Evolutionary conservation across 2,113 vertebrate species (phyloP), one percentile per base, ranked within the genome.

Genomic region (Propithecus coquereli): DNA sequence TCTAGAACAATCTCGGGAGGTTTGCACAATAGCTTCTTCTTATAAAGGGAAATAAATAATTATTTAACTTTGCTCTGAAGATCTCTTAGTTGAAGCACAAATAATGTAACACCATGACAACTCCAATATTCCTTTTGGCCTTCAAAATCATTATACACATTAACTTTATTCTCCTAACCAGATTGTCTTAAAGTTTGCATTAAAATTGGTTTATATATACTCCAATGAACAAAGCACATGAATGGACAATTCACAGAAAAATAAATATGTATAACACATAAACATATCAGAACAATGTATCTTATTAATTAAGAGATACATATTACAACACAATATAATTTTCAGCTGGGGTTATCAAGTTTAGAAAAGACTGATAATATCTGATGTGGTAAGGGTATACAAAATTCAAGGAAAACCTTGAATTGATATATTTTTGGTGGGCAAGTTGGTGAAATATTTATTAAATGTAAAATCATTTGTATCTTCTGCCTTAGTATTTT

Each of bases 341-440:
- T 87, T 76, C 37, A 70, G 84, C 32, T 79, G 4, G 27, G n/a
- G 66, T 65, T 92, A 89, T 27, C n/a, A 88, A 84, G 32, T 57
- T 94, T 85, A 68, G n/a, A 94, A 88, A 73, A 61, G 47, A 86
- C 54, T 79, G 30, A 50, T 77, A 92, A 73, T 50, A 92, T 85
- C n/a, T 92, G 54, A 65, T 65, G 16, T 59, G 13, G 32, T 88
- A 87, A 76, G 74, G 17, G 88, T 92, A 40, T 57, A 37, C 88
- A 92, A 92, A 77, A 77, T 57, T 63, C 61, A 63, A 32, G 34
- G 27, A 63, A 83, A 83, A 82, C 63, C 18, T 43, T 3, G 13
- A 85, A 57, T 40, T 86, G 18, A 61, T 37, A 76, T 23, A 82
- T 79, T 84, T 94, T 73, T 88, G 45, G 37, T 54, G 12, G 43